Evolutionary conservation across 2,797 vertebrate species (phyloP), one percentile per base, ranked within the genome.

Genomic region (Leucoraja ocellata): DNA sequence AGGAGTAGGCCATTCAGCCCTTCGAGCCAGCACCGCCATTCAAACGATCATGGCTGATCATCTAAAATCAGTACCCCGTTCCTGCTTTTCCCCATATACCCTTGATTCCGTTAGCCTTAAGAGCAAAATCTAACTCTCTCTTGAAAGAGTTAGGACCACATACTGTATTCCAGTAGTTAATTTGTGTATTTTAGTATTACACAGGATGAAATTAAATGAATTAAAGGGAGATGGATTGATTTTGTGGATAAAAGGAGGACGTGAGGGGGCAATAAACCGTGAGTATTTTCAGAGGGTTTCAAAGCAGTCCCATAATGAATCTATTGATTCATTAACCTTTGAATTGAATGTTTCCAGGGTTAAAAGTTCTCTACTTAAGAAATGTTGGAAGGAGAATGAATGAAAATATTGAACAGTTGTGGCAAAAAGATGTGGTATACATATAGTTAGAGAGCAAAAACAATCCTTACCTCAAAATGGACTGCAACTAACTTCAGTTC

Each of bases 401-500:
- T 74, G 39, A 74, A 74, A 6, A 1, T 13, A 58, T 54, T 28
- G 68, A 68, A 36, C 36, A 65, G 36, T 88, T 88, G 68, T 8
- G 8, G 16, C 10, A 74, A 39, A 54, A 46, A 76, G 54, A 0
- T 36, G 25, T 23, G 68, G 21, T 71, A 58, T 83, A 8, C 16
- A 14, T 84, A 14, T 28, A 54, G 71, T 76, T 76, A 13, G 71
- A 92, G 46, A 92, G 90, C 18, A 6, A 54, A 4, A 76, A 21
- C 21, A 73, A 88, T 65, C 93, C 98, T 98, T 98, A 99, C 98
- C 98, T 98, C 96, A n/a, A 76, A 73, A 94, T 95, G 94, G 93
- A 92, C 93, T 21, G 88, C 71, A 5, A 0, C 68, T 39, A 94
- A 95, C 95, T 96, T 96, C 95, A 96, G 94, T 95, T 92, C 94